A percentile compares a stretch with the other conserved stretches of the same genome.
Evolutionary conservation across 1,140 invertebrate species (phyloP).

Genomic region (Ips nitidus): DNA sequence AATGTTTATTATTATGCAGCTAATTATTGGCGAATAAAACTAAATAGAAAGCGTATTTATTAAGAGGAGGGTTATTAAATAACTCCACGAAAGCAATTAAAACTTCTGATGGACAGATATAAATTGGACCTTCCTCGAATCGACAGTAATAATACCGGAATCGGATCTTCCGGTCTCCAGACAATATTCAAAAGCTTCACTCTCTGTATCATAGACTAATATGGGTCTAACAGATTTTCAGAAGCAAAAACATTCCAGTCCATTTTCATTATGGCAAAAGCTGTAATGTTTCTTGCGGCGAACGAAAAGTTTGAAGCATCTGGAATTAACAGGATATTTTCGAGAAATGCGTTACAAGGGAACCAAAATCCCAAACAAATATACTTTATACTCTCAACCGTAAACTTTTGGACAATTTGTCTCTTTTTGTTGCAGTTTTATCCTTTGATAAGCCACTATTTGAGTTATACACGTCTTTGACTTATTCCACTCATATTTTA

Average conservation of each 20-base stretch:
- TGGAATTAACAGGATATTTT: conserved; percentile 28
- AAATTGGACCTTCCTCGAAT: no score
- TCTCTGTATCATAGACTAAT: not conserved
- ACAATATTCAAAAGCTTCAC: not conserved
- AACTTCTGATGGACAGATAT: not conserved
- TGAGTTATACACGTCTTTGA: conserved; percentile 3
- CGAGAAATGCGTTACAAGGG: conserved; percentile 20
- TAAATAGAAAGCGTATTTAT: not conserved
- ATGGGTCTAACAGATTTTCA: not conserved
- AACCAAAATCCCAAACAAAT: conserved; percentile 24
- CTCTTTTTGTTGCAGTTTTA: conserved; percentile 19
- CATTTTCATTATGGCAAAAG: conserved; percentile 14
- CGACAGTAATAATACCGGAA: not conserved
- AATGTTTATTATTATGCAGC: conserved; percentile 2
- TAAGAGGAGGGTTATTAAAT: not conserved
- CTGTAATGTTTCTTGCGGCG: conserved; percentile 1
- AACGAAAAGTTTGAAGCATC: conserved; percentile 18
- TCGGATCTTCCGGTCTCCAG: not conserved
- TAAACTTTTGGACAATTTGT: conserved; percentile 21
- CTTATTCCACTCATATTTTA: not conserved
- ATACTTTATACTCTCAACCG: conserved; percentile 20
- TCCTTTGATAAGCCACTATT: conserved; percentile 20
- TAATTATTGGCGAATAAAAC: not conserved
- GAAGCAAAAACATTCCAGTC: conserved; percentile 4
- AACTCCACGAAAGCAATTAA: not conserved